phyloP scores from a whole-genome alignment of 2,113 vertebrate species.

The Propithecus coquereli region DNA sequence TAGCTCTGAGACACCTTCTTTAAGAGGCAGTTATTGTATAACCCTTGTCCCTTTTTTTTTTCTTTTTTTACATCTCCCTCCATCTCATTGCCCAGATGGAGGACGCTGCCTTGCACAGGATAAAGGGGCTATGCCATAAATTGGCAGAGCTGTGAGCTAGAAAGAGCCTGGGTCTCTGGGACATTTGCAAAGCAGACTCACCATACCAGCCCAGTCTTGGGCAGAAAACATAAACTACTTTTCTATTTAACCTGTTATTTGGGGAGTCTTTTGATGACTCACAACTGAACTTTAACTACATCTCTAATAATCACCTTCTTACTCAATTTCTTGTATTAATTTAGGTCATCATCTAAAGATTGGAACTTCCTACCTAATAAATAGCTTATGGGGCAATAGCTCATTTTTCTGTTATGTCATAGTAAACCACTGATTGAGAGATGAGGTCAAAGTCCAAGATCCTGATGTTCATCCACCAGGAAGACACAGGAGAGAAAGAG shows the following conservation, averaged over 20 bases:
- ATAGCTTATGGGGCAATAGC: background rate
- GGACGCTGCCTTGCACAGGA: background rate
- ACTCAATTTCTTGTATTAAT: conserved; percentile 5
- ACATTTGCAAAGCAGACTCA: background rate
- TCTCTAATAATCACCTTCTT: background rate
- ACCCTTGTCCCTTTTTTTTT: background rate
- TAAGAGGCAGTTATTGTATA: background rate
- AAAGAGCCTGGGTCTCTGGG: background rate
- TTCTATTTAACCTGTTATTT: background rate
- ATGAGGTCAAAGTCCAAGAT: background rate
- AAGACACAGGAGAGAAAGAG: background rate
- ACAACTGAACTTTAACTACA: background rate
- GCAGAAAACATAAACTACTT: background rate
- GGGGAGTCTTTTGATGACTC: no score
- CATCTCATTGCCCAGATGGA: background rate
- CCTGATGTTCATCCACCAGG: background rate
- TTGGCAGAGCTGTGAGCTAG: background rate
- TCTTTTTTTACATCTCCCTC: background rate
- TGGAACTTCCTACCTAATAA: background rate
- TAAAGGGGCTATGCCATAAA: background rate
- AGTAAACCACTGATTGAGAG: background rate
- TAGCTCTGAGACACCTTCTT: background rate
- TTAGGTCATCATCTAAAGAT: background rate
- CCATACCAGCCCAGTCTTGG: background rate
- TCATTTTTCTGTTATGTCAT: background rate